phyloP scores from a whole-genome alignment of 2,797 vertebrate species.

The Sandelia bainsii region DNA sequence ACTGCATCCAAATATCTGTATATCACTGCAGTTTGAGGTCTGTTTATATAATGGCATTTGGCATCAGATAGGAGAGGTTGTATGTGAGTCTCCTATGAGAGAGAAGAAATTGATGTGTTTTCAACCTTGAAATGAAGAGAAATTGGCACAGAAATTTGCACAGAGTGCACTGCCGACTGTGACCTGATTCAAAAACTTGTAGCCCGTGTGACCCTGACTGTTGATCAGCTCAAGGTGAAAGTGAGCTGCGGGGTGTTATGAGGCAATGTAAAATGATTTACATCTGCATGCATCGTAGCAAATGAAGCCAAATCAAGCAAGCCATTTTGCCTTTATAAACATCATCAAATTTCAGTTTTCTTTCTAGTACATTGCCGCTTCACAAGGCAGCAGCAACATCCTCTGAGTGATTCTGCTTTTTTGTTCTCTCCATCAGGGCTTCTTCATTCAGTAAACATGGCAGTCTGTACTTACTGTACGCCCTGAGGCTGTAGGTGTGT shows the following conservation, averaged over 20 bases:
- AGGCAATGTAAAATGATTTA: not conserved
- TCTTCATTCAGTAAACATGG: conserved; percentile 12
- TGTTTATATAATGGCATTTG: conserved; percentile 30
- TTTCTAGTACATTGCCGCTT: conserved; percentile 21
- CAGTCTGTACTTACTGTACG: conserved; percentile 13
- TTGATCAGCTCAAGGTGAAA: conserved; percentile 8
- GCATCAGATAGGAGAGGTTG: conserved; percentile 31
- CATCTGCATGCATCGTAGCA: not conserved
- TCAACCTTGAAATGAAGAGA: not conserved
- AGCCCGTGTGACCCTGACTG: not conserved
- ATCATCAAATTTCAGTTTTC: conserved; percentile 41
- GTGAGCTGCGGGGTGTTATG: not conserved
- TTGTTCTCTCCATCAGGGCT: not conserved
- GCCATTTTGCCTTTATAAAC: not conserved
- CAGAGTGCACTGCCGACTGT: not conserved
- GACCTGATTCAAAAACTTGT: conserved; percentile 16
- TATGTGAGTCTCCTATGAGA: conserved; percentile 11
- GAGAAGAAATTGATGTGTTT: not conserved
- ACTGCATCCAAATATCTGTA: conserved; percentile 14
- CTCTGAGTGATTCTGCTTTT: conserved; percentile 20
- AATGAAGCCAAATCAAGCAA: not conserved
- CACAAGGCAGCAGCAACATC: conserved; percentile 5
- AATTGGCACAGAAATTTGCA: not conserved
- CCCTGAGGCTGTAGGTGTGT: not conserved
- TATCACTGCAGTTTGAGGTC: not conserved